phyloP scores from a whole-genome alignment of 2,113 vertebrate species.

The Nesoenas mayeri region DNA sequence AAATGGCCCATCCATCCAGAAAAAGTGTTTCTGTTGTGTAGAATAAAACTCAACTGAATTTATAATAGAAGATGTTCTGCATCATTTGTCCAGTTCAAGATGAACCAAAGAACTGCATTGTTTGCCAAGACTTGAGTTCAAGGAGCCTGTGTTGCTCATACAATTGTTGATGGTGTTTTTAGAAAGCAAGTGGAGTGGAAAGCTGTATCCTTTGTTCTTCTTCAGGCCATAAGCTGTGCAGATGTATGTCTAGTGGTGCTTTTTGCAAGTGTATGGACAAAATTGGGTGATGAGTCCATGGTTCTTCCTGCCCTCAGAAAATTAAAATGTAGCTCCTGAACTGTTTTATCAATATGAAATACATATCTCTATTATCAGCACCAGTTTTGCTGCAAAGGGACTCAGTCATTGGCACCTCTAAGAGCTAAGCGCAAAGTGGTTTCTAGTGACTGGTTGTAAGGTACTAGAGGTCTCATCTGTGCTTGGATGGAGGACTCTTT shows the following conservation, averaged over 20 bases:
- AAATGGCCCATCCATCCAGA: constrained; percentile 30
- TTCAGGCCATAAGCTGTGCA: background rate
- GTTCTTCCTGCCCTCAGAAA: background rate
- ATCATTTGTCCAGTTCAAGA: constrained; percentile 33
- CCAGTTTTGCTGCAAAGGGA: background rate
- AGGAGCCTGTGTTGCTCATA: background rate
- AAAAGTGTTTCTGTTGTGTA: constrained; percentile 37
- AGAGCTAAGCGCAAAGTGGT: background rate
- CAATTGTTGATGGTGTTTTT: background rate
- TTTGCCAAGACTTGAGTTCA: background rate
- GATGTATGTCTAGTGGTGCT: background rate
- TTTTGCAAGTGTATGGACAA: accelerated
- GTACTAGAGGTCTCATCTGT: background rate
- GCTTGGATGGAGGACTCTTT: background rate
- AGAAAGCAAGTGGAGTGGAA: background rate
- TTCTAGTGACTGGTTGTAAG: background rate
- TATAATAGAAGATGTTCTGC: constrained; percentile 9
- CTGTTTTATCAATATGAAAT: background rate
- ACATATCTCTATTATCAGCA: background rate
- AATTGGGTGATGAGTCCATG: background rate
- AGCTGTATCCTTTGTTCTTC: background rate
- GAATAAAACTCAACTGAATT: background rate
- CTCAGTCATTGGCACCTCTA: background rate
- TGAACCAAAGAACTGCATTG: background rate
- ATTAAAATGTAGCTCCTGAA: background rate